These are phyloP conservation scores for Cremastobaeus sp. DNA, from an alignment of 2,888 invertebrate species.

Conservation along the genomic window DNA sequence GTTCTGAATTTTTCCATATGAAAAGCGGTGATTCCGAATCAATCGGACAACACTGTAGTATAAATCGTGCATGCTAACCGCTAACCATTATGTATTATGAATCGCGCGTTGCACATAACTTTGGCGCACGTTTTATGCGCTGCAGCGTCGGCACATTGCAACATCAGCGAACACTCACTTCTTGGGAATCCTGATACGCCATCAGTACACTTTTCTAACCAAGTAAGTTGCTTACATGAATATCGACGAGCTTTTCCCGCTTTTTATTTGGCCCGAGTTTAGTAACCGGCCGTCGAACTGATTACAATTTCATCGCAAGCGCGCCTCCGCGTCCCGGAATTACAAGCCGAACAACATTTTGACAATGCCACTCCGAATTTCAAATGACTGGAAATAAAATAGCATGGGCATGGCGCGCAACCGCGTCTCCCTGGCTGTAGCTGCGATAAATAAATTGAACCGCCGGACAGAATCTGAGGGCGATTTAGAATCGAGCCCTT, in stretches of 20 bases:
- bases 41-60: constrained; percentile 39
- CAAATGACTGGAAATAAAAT: constrained; percentile 25
- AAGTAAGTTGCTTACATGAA: constrained; percentile 43
- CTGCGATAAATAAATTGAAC: too few species aligned
- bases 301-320: constrained; percentile 49
- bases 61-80: constrained; percentile 13
- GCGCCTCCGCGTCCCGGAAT: constrained; percentile 36
- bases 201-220: constrained; percentile 46
- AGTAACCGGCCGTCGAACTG: constrained; percentile 20
- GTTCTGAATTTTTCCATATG: too few species aligned
- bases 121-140: constrained; percentile 27
- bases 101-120: constrained; percentile 45
- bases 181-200: constrained; percentile 38
- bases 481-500: too few species aligned
- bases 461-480: too few species aligned
- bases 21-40: constrained; percentile 33
- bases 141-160: constrained; percentile 22
- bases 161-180: constrained; percentile 31
- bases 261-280: constrained; percentile 32
- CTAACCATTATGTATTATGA: constrained; percentile 40
- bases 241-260: constrained; percentile 42
- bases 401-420: too few species aligned
- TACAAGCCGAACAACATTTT: constrained; percentile 22
- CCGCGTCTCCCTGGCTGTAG: too few species aligned
- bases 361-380: constrained; percentile 17